Conservation (phyloP, 2,113 vertebrate species). For the Solea solea region DNA sequence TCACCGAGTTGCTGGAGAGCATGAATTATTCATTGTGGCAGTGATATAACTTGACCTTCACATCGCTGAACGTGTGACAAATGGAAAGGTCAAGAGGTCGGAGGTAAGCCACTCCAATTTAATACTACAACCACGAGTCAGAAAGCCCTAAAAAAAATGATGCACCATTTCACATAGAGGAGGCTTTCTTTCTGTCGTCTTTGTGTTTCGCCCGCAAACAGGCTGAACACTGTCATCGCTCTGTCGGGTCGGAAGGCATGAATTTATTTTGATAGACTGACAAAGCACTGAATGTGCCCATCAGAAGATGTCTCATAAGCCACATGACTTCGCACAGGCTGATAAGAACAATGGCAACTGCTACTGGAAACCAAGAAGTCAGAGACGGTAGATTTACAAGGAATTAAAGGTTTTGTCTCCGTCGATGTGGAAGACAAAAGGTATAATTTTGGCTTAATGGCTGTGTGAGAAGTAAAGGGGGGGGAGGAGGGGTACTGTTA, state of each 20-base stretch:
- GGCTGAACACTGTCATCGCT: constrained; percentile 6
- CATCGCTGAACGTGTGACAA: constrained; percentile 6
- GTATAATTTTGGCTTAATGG: constrained; percentile 57
- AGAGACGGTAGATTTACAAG: constrained; percentile 35
- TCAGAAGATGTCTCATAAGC: constrained; percentile 23
- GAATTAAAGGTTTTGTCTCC: constrained; percentile 52
- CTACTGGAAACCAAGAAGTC: not conserved
- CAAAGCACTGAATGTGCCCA: constrained; percentile 23
- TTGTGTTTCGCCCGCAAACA: constrained; percentile 14
- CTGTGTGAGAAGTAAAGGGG: constrained; percentile 20
- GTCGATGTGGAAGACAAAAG: constrained; percentile 48
- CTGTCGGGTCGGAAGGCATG: not conserved
- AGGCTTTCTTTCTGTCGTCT: not conserved
- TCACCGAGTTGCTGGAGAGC: not conserved
- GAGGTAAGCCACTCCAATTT: not conserved
- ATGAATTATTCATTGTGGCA: not conserved
- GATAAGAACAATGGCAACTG: constrained; percentile 14
- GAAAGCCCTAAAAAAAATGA: not conserved
- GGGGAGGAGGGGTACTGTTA: constrained; percentile 39
- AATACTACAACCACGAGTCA: constrained; percentile 1
- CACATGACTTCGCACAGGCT: constrained; percentile 26
- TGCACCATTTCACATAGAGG: not conserved
- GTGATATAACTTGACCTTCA: not conserved
- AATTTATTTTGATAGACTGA: constrained; percentile 39
- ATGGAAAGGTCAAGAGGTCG: not conserved